A percentile compares a stretch with the other conserved stretches of the same genome.
Conservation (phyloP, 2,797 vertebrate genomes). For the Eurystomus glaucurus region DNA sequence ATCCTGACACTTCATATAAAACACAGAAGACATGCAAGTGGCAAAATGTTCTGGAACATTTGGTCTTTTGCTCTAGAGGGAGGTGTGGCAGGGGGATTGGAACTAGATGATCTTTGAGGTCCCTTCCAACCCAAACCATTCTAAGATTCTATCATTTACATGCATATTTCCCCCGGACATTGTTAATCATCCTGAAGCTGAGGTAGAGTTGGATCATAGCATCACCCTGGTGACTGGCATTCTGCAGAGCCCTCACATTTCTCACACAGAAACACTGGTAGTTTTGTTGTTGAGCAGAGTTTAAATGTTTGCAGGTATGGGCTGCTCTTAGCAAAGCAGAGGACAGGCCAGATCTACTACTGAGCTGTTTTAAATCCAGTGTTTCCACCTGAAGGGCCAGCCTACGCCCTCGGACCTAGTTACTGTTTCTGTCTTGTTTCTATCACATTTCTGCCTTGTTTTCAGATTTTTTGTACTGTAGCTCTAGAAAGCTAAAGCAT, state of each 20-base stretch:
- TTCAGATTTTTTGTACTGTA: background rate
- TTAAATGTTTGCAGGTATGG: background rate
- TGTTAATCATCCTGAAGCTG: background rate
- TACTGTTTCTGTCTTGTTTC: background rate
- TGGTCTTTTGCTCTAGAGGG: no score
- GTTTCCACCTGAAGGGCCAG: background rate
- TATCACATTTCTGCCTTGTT: background rate
- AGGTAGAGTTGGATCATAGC: background rate
- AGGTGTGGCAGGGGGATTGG: no score
- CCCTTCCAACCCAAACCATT: no score
- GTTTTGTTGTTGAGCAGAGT: background rate
- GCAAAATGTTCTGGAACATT: background rate
- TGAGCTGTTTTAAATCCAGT: background rate
- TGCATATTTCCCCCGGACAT: background rate
- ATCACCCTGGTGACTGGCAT: background rate
- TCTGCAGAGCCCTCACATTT: background rate
- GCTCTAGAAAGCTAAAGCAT: background rate
- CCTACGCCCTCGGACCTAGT: background rate
- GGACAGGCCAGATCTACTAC: background rate
- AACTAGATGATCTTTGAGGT: no score
- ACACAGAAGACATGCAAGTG: background rate
- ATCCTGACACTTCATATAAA: background rate
- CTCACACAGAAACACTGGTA: background rate
- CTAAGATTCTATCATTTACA: no score
- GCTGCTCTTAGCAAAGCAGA: background rate